Evolutionary conservation across 2,797 vertebrate genomes (phyloP), one percentile per base, ranked within the genome.

Genomic region (Aselliscus stoliczkanus): DNA sequence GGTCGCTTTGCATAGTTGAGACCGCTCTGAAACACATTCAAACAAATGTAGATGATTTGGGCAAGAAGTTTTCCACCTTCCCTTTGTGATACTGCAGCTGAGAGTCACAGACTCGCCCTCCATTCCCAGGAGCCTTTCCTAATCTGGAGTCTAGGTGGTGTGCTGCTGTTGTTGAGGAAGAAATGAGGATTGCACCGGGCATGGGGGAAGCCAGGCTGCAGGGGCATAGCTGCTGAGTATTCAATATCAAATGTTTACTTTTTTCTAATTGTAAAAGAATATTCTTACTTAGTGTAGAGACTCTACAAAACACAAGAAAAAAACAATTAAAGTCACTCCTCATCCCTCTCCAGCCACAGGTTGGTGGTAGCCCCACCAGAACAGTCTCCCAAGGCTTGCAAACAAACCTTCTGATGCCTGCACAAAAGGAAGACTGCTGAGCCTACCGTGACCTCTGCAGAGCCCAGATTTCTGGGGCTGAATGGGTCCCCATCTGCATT

Each of bases 51-150:
- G 76, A 79, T 93, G 73, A 83, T 88, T 77, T 93, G 54, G 62
- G 87, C 37, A 97, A 96, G 90, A 90, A 95, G 95, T 93, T 96
- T 97, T 90, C 94, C 67, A 90, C 31, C 88, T 96, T 92, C 84
- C 70, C 60, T 80, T 77, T 64, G 82, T 76, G 58, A 82, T 70
- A 54, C 6, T 65, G 80, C 52, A 31, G 73, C 58, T 69, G 60
- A 89, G 93, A 85, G 79, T n/a, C 9, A 1, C 85, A 64, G 67
- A 56, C 70, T 65, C 62, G 27, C 27, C 6, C 14, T 12, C 31
- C 21, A 7, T 65, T 52, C 86, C 87, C 95, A 89, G 83, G 70
- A 34, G 60, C 29, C 34, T 54, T 42, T 92, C 44, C 91, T 76
- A 75, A 94, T 75, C 92, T 83, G 37, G 42, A 90, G 79, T 94